Base-by-base conservation (phyloP, 2,113 vertebrate species). In the Erinaceus europaeus region DNA sequence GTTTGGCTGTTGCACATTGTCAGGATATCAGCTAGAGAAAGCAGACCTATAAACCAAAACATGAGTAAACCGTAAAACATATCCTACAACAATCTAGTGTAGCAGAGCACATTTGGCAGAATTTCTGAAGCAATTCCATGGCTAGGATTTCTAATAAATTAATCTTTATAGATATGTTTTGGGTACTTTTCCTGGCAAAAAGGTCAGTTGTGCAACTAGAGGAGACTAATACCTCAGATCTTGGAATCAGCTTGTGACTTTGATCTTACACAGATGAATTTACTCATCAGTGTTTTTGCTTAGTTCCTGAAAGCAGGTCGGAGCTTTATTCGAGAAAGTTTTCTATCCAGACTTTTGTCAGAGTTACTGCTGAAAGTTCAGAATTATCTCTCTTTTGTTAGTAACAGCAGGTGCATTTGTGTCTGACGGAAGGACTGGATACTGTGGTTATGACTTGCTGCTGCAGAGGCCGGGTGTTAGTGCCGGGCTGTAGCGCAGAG, bases 181-280 rank as follows among this genome's bases (percentile, higher is more conserved):
- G 85, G 53, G 92, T 88, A 87, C 64, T 94, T 95, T 91, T 84
- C 32, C 92, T 92, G 93, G 90, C 83, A 81, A 86, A 87, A 61
- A 83, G 36, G 74, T 88, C 52, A 94, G 80, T 91, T 91, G 42
- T 86, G 57, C 64, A 53, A 90, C 78, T 40, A 48, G 68, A 65
- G 89, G 38, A 80, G 73, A 94, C 89, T 88, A 42, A 95, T n/a
- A n/a, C n/a, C 59, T 59, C 78, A 90, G 93, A 92, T 96, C 72
- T 94, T 95, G 74, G 91, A 91, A 91, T 94, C 89, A 61, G 82
- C 0, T 1, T 64, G 52, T 68, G 75, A 88, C 96, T 96, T 96
- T 96, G 93, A 94, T 96, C 14, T 20, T n/a, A 90, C 0, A 9
- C 77, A 32, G 62, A 46, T 4, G 53, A 86, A 34, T 42, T 90